These are phyloP conservation scores for Dendroctonus ponderosae DNA, from an alignment of 1,140 invertebrate genomes.

Conservation along the genomic window DNA sequence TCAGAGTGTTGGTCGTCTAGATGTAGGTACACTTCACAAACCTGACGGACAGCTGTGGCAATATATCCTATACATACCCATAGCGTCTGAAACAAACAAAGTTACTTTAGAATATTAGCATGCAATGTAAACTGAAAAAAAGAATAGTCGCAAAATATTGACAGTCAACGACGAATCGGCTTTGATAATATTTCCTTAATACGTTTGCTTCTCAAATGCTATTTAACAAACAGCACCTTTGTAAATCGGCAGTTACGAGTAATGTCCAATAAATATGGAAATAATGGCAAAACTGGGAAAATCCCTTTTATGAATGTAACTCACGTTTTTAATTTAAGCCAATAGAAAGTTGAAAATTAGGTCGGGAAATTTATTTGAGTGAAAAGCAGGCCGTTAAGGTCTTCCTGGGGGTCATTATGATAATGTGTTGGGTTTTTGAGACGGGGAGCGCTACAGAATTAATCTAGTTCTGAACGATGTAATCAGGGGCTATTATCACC, in stretches of 20 bases:
- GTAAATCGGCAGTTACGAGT: no score
- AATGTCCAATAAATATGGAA: no score
- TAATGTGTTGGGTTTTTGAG: constrained; percentile 27
- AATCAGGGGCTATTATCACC: constrained; percentile 49
- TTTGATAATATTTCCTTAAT: not conserved
- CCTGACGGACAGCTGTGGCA: no score
- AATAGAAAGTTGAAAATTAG: constrained; percentile 18
- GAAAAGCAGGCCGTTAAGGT: constrained; percentile 24
- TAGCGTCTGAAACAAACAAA: constrained; percentile 62
- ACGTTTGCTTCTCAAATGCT: no score
- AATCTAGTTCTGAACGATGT: constrained; percentile 48
- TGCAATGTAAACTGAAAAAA: not conserved
- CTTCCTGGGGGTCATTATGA: constrained; percentile 25
- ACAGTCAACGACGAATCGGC: not conserved
- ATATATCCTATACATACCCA: constrained; percentile 58
- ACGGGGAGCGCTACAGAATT: constrained; percentile 40
- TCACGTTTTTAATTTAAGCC: constrained; percentile 6
- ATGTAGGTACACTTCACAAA: no score
- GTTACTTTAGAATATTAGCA: not conserved
- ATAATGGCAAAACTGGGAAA: no score
- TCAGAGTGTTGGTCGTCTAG: no score
- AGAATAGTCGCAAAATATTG: not conserved
- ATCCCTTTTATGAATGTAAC: no score
- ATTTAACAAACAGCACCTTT: not conserved
- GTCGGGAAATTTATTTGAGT: constrained; percentile 25